A percentile compares a stretch with the other conserved stretches of the same genome.
Conservation (phyloP, 2,797 vertebrate genomes). For the Pteropus rufus region DNA sequence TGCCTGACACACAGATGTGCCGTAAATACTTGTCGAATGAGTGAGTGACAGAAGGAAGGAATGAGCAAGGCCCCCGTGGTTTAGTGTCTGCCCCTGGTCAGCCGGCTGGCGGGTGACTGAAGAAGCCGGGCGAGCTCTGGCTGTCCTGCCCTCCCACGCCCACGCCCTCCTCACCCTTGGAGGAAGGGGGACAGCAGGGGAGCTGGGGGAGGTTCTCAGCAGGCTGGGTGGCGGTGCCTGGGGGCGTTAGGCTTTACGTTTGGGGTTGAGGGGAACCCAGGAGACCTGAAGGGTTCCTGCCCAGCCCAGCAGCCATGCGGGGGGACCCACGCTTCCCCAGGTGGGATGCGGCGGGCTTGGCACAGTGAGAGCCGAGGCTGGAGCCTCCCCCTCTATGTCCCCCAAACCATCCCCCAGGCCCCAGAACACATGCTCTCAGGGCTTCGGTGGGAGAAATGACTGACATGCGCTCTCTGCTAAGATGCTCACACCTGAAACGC, state of each 20-base stretch:
- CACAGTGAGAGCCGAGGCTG: accelerated
- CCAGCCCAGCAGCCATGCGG: accelerated
- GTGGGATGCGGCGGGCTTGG: no score
- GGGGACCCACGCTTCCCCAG: no score
- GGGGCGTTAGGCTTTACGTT: accelerated
- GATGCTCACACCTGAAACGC: accelerated
- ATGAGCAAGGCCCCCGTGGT: no score
- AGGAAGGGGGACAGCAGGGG: not conserved
- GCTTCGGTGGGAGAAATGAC: not conserved
- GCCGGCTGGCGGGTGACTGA: not conserved
- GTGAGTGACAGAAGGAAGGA: accelerated
- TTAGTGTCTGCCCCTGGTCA: not conserved
- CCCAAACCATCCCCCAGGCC: not conserved
- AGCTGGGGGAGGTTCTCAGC: not conserved
- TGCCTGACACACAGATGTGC: accelerated
- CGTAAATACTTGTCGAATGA: not conserved
- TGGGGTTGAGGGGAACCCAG: not conserved
- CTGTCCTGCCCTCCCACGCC: accelerated
- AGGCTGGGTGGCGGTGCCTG: not conserved
- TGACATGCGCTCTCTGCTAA: not conserved
- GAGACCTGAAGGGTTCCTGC: accelerated
- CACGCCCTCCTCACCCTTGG: accelerated
- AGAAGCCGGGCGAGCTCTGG: no score
- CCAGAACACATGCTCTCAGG: not conserved
- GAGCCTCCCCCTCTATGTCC: accelerated